Base-by-base conservation (phyloP, 2,797 vertebrate species). In the Neosilurus hyrtlii region DNA sequence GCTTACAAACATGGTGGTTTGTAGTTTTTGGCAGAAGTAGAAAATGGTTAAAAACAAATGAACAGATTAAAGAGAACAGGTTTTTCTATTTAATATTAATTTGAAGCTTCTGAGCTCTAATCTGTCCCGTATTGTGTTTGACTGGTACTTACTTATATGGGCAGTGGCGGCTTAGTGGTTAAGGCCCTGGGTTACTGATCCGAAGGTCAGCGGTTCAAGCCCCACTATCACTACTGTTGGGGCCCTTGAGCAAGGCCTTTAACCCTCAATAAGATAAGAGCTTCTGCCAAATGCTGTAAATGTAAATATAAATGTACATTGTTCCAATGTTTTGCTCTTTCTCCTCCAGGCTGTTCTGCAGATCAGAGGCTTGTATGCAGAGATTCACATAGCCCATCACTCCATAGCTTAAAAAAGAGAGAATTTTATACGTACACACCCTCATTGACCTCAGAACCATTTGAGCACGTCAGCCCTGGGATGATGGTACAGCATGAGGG, bases 291-390 rank as follows among this genome's bases (percentile, higher is more conserved):
- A 30, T 30, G 30, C 30, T 30, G 30, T 30, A 30, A 30, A 30
- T 30, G 30, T 30, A 30, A 30, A 30, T 30, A 30, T 30, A 30
- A 30, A 30, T 30, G 30, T 30, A 14, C 52, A 9, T 3, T 75
- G 72, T 0, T 35, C 24, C 75, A 26, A 67, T 65, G 43, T 43
- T 66, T 49, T 12, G 0, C 75, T 63, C 66, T 83, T 76, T 59
- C 16, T 18, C 86, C 73, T 70, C 22, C 89, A 98, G 97, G 91
- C 70, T 96, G 91, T 84, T 87, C 85, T 24, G 43, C 92, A 12
- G 96, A 98, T 68, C 94, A 94, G 72, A 94, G 91, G 88, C 82
- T 92, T 4, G 9, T 86, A 12, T 93, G 90, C 80, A 68, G 94
- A 0, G 95, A 95, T 73, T 91, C 92, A 65, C 96, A 89, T 43